Base-by-base conservation (phyloP, 2,113 vertebrate species). In the Ailurus styani region DNA sequence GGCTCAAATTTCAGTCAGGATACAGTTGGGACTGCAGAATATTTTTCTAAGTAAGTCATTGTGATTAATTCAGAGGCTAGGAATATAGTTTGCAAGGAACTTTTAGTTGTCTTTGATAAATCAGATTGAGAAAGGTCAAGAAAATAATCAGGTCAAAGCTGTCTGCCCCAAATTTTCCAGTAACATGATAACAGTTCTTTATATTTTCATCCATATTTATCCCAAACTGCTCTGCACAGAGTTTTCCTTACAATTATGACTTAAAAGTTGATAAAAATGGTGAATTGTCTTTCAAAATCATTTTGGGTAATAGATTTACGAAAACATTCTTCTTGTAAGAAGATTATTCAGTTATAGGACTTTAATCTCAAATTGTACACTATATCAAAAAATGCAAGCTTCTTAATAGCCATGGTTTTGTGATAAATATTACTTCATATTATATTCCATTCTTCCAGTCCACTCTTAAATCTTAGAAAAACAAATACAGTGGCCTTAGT, bases 41-140 rank as follows among this genome's bases (percentile, higher is more conserved):
- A 68, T 90, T 95, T 96, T 25, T 79, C 27, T 79, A 11, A 78
- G 73, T 52, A 92, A 87, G 68, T 60, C 62, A 47, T 34, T 94
- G n/a, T 82, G 47, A 86, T 93, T 87, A 89, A 93, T 64, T 54
- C 50, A 78, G 87, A 93, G 42, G 55, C 45, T 66, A 94, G 64
- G 7, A 87, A 60, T 75, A 54, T 62, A 17, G 31, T 68, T 85
- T 94, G 14, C 13, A 47, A 15, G 10, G 20, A 97, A 87, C 1
- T 23, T 64, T n/a, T 81, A 97, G 70, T 75, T 14, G 21, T 64
- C 21, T 95, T 98, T 96, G 15, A 52, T 72, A 88, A 81, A 42
- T 88, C 34, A 87, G 15, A 72, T 52, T 55, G 13, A 54, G 54
- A 85, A 95, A 97, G 17, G 57, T 77, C 86, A 84, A 40, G 45